phyloP scores from a whole-genome alignment of 2,797 vertebrate genomes.

The Melanotaenia trifasciata region DNA sequence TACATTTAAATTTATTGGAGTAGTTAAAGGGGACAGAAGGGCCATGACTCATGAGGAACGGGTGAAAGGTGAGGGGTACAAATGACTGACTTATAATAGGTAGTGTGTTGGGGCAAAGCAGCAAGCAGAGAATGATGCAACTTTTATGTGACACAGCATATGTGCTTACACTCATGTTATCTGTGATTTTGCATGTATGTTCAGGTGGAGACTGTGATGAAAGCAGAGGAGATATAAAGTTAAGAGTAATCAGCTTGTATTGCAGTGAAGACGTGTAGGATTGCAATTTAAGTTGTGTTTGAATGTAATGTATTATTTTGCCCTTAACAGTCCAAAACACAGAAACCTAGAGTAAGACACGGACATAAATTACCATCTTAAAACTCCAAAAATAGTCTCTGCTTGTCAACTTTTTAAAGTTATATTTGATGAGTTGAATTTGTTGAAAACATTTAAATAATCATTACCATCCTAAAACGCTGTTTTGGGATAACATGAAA shows the following conservation, averaged over 20 bases:
- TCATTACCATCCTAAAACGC: conserved; percentile 59
- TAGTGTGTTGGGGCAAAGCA: conserved; percentile 40
- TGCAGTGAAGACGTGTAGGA: neutral
- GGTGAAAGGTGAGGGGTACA: conserved; percentile 69
- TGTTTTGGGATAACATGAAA: conserved; percentile 50
- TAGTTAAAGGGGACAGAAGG: conserved; percentile 84
- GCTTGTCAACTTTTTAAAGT: conserved; percentile 27
- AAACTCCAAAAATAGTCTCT: conserved; percentile 22
- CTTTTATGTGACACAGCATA: conserved; percentile 10
- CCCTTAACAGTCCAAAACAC: conserved; percentile 7
- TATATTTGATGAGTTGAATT: conserved; percentile 27
- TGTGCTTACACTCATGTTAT: neutral
- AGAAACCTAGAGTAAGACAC: neutral
- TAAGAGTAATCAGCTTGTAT: neutral
- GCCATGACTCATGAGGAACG: conserved; percentile 80
- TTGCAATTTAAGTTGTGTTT: conserved; percentile 14
- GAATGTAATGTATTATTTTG: conserved; percentile 11
- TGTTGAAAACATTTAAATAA: conserved; percentile 43
- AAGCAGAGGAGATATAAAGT: conserved; percentile 16
- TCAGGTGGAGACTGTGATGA: neutral
- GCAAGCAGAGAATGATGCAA: conserved; percentile 21
- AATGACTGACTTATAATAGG: conserved; percentile 75
- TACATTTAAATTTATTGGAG: conserved; percentile 87
- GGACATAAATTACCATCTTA: conserved; percentile 14
- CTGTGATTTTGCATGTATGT: neutral